Evolutionary conservation across 2,888 invertebrate species (phyloP).

Genomic region (Athalia circularis): DNA sequence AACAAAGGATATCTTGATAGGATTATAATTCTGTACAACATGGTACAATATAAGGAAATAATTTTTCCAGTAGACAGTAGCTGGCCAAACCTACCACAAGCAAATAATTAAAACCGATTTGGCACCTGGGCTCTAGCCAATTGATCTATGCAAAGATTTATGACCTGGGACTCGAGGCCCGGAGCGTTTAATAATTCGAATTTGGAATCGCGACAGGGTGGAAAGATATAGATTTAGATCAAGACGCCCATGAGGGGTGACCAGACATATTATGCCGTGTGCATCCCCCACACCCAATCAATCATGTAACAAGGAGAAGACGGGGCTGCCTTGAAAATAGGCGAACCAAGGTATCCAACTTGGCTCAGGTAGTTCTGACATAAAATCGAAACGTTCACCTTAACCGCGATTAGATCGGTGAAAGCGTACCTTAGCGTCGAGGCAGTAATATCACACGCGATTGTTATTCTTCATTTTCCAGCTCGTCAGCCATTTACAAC

Average conservation of each 20-base stretch:
- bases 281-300: constrained; percentile 54
- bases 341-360: constrained; percentile 1
- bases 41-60: too few species aligned
- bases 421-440: constrained; percentile 59
- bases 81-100: too few species aligned
- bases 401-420: constrained; percentile 24
- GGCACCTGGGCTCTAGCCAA: too few species aligned
- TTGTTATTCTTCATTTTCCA: constrained; percentile 63
- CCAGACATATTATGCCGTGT: constrained; percentile 10
- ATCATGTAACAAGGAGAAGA: constrained; percentile 47
- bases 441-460: constrained; percentile 59
- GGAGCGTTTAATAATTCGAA: neutral
- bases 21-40: too few species aligned
- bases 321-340: constrained; percentile 21
- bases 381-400: constrained; percentile 29
- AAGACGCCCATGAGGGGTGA: constrained; percentile 24
- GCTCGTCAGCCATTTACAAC: constrained; percentile 66
- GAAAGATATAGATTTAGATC: neutral
- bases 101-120: too few species aligned
- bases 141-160: too few species aligned
- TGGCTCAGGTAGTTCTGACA: constrained; percentile 26
- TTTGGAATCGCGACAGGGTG: neutral
- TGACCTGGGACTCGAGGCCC: neutral
- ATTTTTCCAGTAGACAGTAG: too few species aligned
- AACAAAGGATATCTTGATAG: too few species aligned